A percentile compares a stretch with the other conserved stretches of the same genome.
Conservation (phyloP, 2,888 invertebrate genomes). For the Rhabditoides inermis region DNA sequence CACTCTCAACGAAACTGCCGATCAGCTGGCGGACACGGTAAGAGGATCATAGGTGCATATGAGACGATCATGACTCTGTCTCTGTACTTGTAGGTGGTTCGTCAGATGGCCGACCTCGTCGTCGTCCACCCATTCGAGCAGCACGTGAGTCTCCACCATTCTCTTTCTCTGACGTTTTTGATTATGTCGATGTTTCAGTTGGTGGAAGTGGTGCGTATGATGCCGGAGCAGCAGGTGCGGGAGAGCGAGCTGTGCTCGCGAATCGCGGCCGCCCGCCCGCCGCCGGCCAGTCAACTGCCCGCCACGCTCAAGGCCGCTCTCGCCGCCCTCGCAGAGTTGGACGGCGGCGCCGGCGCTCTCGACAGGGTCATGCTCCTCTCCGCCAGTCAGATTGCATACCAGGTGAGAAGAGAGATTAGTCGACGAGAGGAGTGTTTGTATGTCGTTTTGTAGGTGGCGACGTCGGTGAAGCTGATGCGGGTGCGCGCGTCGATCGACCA, state of each 20-base stretch:
- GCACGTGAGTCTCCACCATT: slow-evolving; percentile 15
- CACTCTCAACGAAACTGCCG: slow-evolving; percentile 15
- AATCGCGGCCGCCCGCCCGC: slow-evolving; percentile 4
- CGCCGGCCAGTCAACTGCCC: slow-evolving; percentile 3
- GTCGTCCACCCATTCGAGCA: slow-evolving; percentile 46
- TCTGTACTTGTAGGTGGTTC: no score
- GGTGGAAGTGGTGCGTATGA: slow-evolving; percentile 20
- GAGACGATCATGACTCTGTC: no score
- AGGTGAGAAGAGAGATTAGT: slow-evolving; percentile 12
- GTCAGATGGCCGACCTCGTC: slow-evolving; percentile 30
- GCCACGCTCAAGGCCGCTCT: slow-evolving; percentile 10
- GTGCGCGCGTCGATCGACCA: slow-evolving; percentile 27
- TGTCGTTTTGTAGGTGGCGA: slow-evolving; percentile 16
- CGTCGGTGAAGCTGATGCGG: slow-evolving; percentile 25
- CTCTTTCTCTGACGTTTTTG: no score
- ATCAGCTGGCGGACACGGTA: slow-evolving; percentile 24
- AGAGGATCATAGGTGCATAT: no score
- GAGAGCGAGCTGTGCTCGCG: slow-evolving; percentile 18
- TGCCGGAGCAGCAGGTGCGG: slow-evolving; percentile 22
- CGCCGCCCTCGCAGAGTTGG: slow-evolving; percentile 21
- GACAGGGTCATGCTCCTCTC: slow-evolving; percentile 21
- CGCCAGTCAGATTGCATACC: slow-evolving; percentile 28
- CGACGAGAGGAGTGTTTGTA: background rate
- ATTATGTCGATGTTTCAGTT: no score
- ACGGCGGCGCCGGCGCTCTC: slow-evolving; percentile 18